A percentile compares a stretch with the other conserved stretches of the same genome.
Evolutionary conservation across 2,797 vertebrate genomes (phyloP).

Genomic region (Novumbra hubbsi): DNA sequence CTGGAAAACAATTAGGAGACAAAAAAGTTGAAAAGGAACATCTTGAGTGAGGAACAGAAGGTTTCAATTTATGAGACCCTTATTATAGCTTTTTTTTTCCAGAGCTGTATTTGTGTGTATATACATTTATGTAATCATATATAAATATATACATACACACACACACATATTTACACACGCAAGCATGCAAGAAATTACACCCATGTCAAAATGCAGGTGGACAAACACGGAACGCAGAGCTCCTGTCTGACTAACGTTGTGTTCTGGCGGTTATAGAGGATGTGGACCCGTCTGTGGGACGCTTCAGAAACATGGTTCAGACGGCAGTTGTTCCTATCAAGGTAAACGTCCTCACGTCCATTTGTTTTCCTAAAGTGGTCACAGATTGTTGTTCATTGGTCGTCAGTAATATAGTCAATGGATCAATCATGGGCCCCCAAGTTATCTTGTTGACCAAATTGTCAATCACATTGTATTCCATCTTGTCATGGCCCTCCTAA

Average conservation of each 20-base stretch:
- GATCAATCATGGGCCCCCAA: neutral
- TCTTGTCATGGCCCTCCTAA: neutral
- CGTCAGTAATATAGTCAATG: too few relatives aligned
- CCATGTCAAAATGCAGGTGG: neutral
- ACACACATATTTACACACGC: neutral
- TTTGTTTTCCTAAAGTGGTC: neutral
- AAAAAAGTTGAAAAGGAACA: too few relatives aligned
- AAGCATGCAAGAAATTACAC: neutral
- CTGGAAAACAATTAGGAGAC: too few relatives aligned
- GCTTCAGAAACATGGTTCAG: slow-evolving; percentile 89
- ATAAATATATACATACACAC: neutral
- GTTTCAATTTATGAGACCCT: too few relatives aligned
- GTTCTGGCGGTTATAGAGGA: slow-evolving; percentile 75
- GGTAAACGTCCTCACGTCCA: slow-evolving; percentile 56
- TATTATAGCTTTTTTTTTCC: too few relatives aligned
- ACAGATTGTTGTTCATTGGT: too few relatives aligned
- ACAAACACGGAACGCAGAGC: neutral
- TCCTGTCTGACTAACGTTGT: neutral
- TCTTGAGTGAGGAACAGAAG: too few relatives aligned
- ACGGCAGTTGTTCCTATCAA: slow-evolving; percentile 87
- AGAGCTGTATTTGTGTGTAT: too few relatives aligned
- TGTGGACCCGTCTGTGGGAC: slow-evolving; percentile 85
- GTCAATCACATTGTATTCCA: neutral
- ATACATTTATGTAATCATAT: too few relatives aligned
- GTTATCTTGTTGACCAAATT: neutral